Evolutionary conservation across 2,113 vertebrate genomes (phyloP).

Genomic region (Coreoperca whiteheadi): DNA sequence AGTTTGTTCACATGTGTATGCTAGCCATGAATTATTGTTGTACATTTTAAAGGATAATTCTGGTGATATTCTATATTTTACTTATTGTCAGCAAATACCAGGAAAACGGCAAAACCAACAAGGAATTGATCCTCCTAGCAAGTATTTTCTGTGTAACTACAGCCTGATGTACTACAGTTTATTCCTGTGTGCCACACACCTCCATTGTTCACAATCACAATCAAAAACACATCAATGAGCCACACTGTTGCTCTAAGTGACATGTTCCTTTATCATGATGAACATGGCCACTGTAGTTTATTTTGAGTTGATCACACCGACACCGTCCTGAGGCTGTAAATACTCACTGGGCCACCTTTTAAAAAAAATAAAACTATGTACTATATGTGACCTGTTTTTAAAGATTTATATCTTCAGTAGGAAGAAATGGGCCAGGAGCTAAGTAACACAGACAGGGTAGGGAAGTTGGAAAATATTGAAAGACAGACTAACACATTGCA

Average conservation of each 20-base stretch:
- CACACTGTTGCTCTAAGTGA: neutral
- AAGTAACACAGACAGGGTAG: neutral
- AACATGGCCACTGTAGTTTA: neutral
- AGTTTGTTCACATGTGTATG: neutral
- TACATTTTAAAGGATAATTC: neutral
- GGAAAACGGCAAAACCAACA: neutral
- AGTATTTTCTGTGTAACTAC: neutral
- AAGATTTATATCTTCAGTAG: neutral
- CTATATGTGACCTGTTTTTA: neutral
- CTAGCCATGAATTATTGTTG: neutral
- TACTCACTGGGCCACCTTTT: neutral
- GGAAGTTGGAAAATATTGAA: neutral
- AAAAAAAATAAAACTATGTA: neutral
- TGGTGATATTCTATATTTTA: neutral
- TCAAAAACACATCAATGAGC: constrained; percentile 4
- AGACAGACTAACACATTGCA: neutral
- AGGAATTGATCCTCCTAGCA: neutral
- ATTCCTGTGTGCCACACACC: neutral
- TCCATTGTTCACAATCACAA: neutral
- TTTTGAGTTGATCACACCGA: constrained; percentile 1
- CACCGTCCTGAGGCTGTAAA: neutral
- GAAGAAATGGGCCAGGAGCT: neutral
- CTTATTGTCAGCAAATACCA: neutral
- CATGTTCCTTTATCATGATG: neutral
- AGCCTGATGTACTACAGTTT: neutral